Base-by-base conservation (phyloP, 2,888 invertebrate genomes). In the Drosophila greeni region DNA sequence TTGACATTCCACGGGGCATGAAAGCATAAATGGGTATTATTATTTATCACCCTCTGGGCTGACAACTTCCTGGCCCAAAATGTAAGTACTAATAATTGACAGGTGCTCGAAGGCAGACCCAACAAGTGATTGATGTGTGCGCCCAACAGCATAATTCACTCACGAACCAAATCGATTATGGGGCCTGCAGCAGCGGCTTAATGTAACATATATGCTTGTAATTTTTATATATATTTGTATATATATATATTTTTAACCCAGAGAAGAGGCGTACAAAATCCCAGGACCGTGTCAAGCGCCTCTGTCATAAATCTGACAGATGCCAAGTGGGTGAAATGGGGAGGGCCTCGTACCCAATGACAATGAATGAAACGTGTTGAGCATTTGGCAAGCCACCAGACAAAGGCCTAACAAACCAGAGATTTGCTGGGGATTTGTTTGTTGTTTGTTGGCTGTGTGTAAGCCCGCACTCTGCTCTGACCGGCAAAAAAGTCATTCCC, bases 281-380 rank as follows among this genome's bases (percentile, higher is more conserved):
- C 20, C 26, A 36, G 54, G 14, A 26, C 45, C 52, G 61, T 72
- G 82, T 82, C 77, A 76, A 76, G 75, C 61, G 72, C 37, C 58
- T 11, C 73, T 77, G 72, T 77, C 78, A 77, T 57, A 78, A 75
- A 66, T 67, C 61, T 73, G 74, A 81, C 78, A 81, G 73, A 61
- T 53, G 71, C 58, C 75, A 77, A 73, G 69, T 71, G 65, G 47
- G 60, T 26, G 45, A 31, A 59, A 64, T 65, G 54, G 60, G 70
- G 54, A 58, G 70, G 58, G 43, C 7, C 14, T 18, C 18, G 18
- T 24, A 54, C 37, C 37, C 31, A 57, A n/a, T n/a, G 36, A 49
- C 70, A 77, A 58, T 49, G 34, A 34, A 12, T 65, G 72, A 65
- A 68, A 84, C 82, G 76, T 84, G 79, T 82, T 82, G 68, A 76